Percentiles rank a stretch among this genome's conserved stretches.
phyloP scores from a whole-genome alignment of 2,113 vertebrate species.

The Dasyurus viverrinus region DNA sequence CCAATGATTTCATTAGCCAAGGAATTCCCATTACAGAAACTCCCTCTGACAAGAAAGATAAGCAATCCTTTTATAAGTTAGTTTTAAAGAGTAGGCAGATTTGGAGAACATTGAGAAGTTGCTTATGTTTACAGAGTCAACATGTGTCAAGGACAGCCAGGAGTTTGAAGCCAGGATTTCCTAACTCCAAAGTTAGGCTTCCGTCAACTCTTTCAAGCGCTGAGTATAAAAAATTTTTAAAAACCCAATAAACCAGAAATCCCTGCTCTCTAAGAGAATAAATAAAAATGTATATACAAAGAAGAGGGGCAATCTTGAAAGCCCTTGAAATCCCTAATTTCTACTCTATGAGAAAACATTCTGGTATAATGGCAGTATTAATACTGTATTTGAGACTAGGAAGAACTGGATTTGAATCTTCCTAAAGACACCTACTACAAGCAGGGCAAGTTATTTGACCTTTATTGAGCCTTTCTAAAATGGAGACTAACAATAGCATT shows the following conservation, averaged over 20 bases:
- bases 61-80: background rate
- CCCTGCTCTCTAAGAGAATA: background rate
- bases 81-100: background rate
- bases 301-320: background rate
- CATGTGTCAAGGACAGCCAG: background rate
- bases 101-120: background rate
- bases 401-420: no score
- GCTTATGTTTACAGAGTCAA: background rate
- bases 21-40: background rate
- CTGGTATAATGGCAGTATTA: background rate
- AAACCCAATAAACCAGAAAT: background rate
- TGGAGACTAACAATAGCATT: no score
- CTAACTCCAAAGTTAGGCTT: background rate
- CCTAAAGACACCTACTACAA: no score
- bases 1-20: background rate
- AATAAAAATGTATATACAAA: background rate
- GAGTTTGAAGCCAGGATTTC: background rate
- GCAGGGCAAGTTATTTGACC: no score
- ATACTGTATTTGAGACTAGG: no score
- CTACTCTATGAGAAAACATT: background rate
- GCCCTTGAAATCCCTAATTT: background rate
- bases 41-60: background rate
- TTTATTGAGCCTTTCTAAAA: no score
- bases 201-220: background rate
- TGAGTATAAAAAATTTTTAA: background rate